phyloP scores from a whole-genome alignment of 1,140 invertebrate species.

The Heliconius hermathena region DNA sequence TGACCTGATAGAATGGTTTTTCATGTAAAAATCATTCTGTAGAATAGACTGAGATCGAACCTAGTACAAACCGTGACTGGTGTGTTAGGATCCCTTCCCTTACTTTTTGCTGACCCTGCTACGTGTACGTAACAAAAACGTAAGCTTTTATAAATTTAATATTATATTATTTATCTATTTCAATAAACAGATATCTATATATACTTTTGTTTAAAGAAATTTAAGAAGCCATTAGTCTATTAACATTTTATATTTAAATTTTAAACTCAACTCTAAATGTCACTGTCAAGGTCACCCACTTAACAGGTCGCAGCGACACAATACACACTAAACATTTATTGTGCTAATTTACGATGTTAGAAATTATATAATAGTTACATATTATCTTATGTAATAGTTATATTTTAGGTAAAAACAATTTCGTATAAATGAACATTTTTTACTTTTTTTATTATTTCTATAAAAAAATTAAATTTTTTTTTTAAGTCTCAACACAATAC shows the following conservation, averaged over 20 bases:
- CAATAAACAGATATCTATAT: not conserved
- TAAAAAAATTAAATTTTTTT: no score
- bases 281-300: not conserved
- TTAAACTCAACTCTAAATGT: not conserved
- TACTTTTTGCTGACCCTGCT: no score
- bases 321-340: not conserved
- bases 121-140: no score
- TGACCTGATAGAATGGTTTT: no score
- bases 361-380: not conserved
- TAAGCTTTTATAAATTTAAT: no score
- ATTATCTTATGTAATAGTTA: not conserved
- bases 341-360: not conserved
- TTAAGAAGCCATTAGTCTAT: not conserved
- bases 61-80: no score
- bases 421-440: no score
- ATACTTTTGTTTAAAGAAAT: not conserved
- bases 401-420: not conserved
- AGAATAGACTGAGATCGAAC: no score
- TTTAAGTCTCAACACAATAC: no score
- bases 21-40: no score
- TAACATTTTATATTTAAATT: slow-evolving; percentile 1
- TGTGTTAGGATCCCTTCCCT: no score
- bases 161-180: not conserved
- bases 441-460: no score
- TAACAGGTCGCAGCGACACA: not conserved